phyloP scores from a whole-genome alignment of 2,888 invertebrate species.

The Hydraecia micacea region DNA sequence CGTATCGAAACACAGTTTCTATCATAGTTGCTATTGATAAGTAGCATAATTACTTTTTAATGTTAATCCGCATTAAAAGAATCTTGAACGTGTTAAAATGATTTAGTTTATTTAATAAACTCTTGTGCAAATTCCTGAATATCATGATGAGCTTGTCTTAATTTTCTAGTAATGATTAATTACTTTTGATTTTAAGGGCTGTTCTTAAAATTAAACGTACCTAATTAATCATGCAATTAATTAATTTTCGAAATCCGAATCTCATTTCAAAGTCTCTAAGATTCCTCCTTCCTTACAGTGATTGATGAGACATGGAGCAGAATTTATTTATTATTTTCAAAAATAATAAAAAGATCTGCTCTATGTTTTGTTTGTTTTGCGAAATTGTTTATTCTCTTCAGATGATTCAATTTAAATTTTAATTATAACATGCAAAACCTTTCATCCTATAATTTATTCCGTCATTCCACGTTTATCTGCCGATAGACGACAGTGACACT shows the following conservation, averaged over 20 bases:
- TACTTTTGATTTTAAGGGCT: background rate
- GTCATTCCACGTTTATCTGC: conserved; percentile 19
- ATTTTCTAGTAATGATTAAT: background rate
- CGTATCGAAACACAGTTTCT: too few species aligned
- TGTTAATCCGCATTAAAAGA: background rate
- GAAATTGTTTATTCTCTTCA: too few species aligned
- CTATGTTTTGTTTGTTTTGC: too few species aligned
- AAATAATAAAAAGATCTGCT: too few species aligned
- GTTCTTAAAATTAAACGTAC: conserved; percentile 9
- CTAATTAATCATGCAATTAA: conserved; percentile 33
- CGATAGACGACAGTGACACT: conserved; percentile 8
- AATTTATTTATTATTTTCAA: background rate
- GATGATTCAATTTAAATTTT: conserved; percentile 5
- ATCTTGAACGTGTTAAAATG: background rate
- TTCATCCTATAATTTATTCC: conserved; percentile 34
- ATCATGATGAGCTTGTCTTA: background rate
- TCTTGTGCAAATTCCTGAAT: background rate
- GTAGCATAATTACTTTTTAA: background rate
- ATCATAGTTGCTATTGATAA: background rate
- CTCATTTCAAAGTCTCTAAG: conserved; percentile 23
- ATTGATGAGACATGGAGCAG: background rate
- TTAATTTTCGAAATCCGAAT: conserved; percentile 23
- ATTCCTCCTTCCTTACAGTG: background rate
- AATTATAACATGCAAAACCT: conserved; percentile 33
- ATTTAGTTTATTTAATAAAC: background rate